phyloP scores from a whole-genome alignment of 2,797 vertebrate genomes.

The Epinephelus awoara region DNA sequence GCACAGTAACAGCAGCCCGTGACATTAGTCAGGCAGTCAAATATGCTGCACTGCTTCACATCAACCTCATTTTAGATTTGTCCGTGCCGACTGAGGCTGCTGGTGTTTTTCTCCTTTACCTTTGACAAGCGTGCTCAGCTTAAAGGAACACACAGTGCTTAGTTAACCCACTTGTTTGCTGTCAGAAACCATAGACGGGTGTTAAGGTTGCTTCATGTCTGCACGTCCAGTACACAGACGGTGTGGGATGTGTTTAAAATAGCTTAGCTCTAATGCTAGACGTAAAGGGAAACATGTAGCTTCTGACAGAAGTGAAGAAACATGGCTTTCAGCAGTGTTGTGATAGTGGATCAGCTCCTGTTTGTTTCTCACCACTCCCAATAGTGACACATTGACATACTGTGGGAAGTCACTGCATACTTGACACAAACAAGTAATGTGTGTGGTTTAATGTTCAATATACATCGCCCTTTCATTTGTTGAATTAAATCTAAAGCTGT shows the following conservation, averaged over 20 bases:
- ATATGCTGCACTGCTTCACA: slow-evolving; percentile 33
- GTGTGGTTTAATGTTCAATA: neutral
- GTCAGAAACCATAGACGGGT: neutral
- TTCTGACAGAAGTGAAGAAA: neutral
- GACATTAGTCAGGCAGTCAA: slow-evolving; percentile 43
- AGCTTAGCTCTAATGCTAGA: neutral
- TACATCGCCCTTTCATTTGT: neutral
- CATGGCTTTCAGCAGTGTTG: neutral
- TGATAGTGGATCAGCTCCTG: neutral
- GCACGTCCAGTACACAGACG: neutral
- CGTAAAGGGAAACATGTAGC: neutral
- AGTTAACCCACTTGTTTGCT: slow-evolving; percentile 10
- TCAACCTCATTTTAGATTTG: slow-evolving; percentile 16
- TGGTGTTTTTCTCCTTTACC: slow-evolving; percentile 21
- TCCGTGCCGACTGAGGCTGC: slow-evolving; percentile 11
- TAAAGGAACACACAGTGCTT: neutral
- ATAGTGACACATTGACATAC: neutral
- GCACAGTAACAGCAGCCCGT: slow-evolving; percentile 21
- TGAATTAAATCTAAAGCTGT: neutral
- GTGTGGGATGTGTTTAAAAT: neutral
- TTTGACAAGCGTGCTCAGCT: slow-evolving; percentile 26
- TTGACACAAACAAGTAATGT: neutral
- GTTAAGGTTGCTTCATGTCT: neutral
- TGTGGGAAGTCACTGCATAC: neutral
- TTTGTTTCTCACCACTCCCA: neutral